Evolutionary conservation across 2,113 vertebrate species (phyloP).

Genomic region (Melanerpes formicivorus): DNA sequence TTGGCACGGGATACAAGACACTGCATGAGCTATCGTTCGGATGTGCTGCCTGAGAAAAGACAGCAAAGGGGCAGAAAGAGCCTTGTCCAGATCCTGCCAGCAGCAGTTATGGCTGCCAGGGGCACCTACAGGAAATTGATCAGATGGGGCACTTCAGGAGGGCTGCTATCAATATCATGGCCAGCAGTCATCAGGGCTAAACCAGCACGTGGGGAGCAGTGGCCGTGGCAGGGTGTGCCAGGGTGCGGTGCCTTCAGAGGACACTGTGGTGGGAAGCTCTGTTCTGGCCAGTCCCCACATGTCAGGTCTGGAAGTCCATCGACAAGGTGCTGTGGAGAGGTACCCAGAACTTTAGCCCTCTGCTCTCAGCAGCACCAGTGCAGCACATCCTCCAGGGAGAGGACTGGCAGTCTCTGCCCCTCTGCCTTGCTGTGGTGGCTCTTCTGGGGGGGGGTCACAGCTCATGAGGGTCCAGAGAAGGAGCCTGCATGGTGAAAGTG

Average conservation of each 20-base stretch:
- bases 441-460: neutral
- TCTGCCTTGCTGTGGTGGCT: neutral
- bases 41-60: conserved; percentile 62
- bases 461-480: neutral
- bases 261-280: accelerated
- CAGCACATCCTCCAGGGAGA: accelerated
- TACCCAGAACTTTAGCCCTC: neutral
- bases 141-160: neutral
- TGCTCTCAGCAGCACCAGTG: neutral
- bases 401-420: neutral
- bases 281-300: accelerated
- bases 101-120: conserved; percentile 20
- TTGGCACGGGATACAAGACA: conserved; percentile 52
- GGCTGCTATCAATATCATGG: neutral
- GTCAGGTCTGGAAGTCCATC: neutral
- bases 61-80: conserved; percentile 30
- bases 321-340: neutral
- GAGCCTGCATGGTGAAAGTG: accelerated
- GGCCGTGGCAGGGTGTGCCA: neutral
- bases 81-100: conserved; percentile 10
- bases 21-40: conserved; percentile 52
- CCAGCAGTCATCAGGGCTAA: neutral
- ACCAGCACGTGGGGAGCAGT: neutral
- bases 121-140: neutral
- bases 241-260: accelerated